Base-by-base conservation (phyloP, 1,140 invertebrate species). In the Acromyrmex heyeri region DNA sequence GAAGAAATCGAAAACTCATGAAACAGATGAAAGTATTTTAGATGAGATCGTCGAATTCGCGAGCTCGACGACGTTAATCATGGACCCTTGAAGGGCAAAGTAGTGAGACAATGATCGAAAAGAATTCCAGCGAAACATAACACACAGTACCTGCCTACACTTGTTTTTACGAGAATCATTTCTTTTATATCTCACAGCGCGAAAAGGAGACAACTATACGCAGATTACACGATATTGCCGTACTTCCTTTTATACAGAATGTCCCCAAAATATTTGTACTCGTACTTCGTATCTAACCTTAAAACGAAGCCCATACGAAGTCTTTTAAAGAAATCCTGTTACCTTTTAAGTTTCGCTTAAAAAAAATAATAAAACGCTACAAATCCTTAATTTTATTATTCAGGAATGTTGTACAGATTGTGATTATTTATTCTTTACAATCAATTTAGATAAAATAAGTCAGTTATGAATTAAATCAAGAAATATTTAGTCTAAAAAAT, bases 21-120 rank as follows among this genome's bases (percentile, higher is more conserved):
- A 92, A 91, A 91, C 91, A 88, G 73, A 90, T 92, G 91, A 92
- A 92, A 92, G 91, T 92, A 92, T 82, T 65, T 67, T 91, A 92
- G 86, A 85, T 87, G 65, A 79, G 61, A 89, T 86, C 61, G 73
- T 90, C 86, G 82, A 90, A 77, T 61, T 73, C 79, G 61, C 48
- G 50, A 79, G 65, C 70, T 38, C 64, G 73, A 48, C 48, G 38
- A 85, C 53, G 61, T 65, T 57, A 76, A 85, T 79, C 65, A 21
- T 24, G 53, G 24, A 55, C 64, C 30, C 73, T 38, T 38, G 50
- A 16, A 18, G 48, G 75, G 24, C 57, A 48, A 61, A 61, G 14
- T 64, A 69, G 64, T 14, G n/a, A 70, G 12, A 77, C 48, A 44
- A 38, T 14, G 34, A 64, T 50, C 24, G 44, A 65, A 44, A 69